phyloP scores from a whole-genome alignment of 23 tunicate genomes.

The Phallusia fumigata region DNA sequence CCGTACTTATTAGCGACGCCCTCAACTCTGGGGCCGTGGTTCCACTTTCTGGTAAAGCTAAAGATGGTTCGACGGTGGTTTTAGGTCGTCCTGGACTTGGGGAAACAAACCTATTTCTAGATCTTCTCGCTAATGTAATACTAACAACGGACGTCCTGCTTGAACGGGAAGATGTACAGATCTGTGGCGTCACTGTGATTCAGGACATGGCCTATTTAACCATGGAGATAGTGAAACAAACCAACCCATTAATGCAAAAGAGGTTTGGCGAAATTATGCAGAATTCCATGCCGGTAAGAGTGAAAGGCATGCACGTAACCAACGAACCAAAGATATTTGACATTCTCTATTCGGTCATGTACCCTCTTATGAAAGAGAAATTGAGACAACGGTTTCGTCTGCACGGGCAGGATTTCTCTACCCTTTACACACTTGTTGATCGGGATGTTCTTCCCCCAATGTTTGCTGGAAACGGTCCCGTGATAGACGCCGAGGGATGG shows the following conservation, averaged over 20 bases:
- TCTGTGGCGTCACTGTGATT: conserved; percentile 46
- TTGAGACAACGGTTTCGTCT: conserved; percentile 28
- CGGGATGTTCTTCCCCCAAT: conserved; percentile 22
- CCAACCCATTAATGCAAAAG: conserved; percentile 42
- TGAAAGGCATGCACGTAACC: conserved; percentile 45
- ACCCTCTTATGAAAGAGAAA: conserved; percentile 46
- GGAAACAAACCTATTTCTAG: conserved; percentile 14
- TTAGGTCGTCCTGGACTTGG: conserved; percentile 38
- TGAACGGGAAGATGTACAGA: conserved; percentile 46
- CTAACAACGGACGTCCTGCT: conserved; percentile 26
- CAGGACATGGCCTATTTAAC: conserved; percentile 24
- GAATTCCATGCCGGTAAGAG: conserved; percentile 55
- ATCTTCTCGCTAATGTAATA: not conserved
- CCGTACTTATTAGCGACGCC: conserved; percentile 19
- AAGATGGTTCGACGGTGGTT: conserved; percentile 36
- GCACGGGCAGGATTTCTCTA: conserved; percentile 32
- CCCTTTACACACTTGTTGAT: conserved; percentile 29
- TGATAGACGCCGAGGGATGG: conserved; percentile 21
- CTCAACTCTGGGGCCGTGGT: conserved; percentile 21
- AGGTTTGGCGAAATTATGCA: conserved; percentile 38
- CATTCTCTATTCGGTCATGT: conserved; percentile 37
- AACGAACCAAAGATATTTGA: conserved; percentile 71
- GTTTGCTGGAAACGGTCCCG: conserved; percentile 42
- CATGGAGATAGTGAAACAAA: conserved; percentile 30
- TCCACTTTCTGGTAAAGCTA: conserved; percentile 22